Percentiles rank a stretch among this genome's conserved stretches.
Conservation (phyloP, 2,888 invertebrate species). For the Chrysolina americana region DNA sequence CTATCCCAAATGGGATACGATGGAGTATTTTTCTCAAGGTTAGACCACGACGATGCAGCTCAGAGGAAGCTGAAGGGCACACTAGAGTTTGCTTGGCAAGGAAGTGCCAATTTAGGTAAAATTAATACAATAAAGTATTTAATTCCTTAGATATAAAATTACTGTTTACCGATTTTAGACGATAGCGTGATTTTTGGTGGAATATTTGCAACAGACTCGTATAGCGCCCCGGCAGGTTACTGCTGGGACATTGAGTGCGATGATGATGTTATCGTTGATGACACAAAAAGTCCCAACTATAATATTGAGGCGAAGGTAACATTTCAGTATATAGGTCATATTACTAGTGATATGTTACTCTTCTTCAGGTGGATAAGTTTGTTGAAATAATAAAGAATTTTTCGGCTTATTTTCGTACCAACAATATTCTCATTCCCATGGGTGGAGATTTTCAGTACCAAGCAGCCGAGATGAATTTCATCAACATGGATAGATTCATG, state of each 20-base stretch:
- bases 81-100: slow-evolving; percentile 82
- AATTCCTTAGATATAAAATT: neutral
- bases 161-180: slow-evolving; percentile 53
- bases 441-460: slow-evolving; percentile 78
- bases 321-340: neutral
- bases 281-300: slow-evolving; percentile 72
- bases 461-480: slow-evolving; percentile 74
- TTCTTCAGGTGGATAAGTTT: slow-evolving; percentile 63
- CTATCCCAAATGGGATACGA: slow-evolving; percentile 80
- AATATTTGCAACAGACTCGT: slow-evolving; percentile 57
- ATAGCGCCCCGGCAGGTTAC: slow-evolving; percentile 74
- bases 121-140: slow-evolving; percentile 6
- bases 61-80: slow-evolving; percentile 73
- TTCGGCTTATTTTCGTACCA: slow-evolving; percentile 70
- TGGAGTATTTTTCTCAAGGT: slow-evolving; percentile 79
- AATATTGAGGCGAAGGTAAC: slow-evolving; percentile 69
- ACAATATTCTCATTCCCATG: slow-evolving; percentile 77
- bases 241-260: slow-evolving; percentile 73
- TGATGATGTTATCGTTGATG: slow-evolving; percentile 73
- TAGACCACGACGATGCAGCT: slow-evolving; percentile 78
- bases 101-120: slow-evolving; percentile 73
- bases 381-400: slow-evolving; percentile 57
- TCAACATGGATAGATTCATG: slow-evolving; percentile 74
- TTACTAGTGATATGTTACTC: neutral
- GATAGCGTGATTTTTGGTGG: slow-evolving; percentile 62